Evolutionary conservation across 1,140 invertebrate species (phyloP).

Genomic region (Drosophila bocki): DNA sequence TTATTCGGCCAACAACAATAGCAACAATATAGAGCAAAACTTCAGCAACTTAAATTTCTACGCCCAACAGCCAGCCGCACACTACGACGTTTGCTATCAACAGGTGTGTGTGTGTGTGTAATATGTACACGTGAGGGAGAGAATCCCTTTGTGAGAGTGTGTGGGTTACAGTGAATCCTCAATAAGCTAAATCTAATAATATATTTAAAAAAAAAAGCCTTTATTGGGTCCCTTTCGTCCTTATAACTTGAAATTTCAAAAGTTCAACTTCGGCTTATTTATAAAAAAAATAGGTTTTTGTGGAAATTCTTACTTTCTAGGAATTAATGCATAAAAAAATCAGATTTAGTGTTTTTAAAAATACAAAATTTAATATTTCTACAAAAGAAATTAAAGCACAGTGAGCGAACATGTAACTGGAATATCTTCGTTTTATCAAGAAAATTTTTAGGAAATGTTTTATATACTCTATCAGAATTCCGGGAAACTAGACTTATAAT

Average conservation of each 20-base stretch:
- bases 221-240: background rate
- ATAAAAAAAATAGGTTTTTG: too few species aligned
- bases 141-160: conserved; percentile 51
- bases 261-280: background rate
- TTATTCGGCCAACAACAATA: conserved; percentile 53
- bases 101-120: conserved; percentile 70
- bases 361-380: too few species aligned
- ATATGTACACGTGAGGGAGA: background rate
- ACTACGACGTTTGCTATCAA: conserved; percentile 65
- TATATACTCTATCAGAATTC: background rate
- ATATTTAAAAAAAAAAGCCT: background rate
- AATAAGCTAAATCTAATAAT: background rate
- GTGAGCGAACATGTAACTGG: background rate
- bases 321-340: background rate
- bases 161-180: conserved; percentile 12
- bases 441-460: background rate
- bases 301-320: background rate
- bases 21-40: conserved; percentile 40
- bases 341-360: too few species aligned
- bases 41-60: conserved; percentile 74
- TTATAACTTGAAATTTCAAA: background rate
- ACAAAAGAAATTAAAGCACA: background rate
- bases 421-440: background rate
- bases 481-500: too few species aligned
- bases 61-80: conserved; percentile 61